Percentiles rank a stretch among this genome's conserved stretches.
Evolutionary conservation across 2,113 vertebrate genomes (phyloP).

Genomic region (Sander vitreus): DNA sequence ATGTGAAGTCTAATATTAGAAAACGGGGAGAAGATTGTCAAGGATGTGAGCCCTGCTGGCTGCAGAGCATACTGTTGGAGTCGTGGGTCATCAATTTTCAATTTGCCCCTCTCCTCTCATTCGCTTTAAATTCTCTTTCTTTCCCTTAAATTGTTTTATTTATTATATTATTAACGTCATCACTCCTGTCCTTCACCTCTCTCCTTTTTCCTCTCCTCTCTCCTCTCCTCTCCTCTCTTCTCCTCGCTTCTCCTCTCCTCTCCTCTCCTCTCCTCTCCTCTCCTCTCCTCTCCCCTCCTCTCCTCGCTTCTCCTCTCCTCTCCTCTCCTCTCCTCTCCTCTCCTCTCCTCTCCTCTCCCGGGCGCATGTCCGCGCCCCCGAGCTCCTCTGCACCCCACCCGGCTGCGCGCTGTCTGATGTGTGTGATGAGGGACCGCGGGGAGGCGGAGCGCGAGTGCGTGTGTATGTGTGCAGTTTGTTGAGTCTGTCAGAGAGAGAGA

Average conservation of each 20-base stretch:
- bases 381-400: conserved; percentile 64
- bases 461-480: conserved; percentile 20
- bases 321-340: background rate
- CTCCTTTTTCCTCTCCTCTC: background rate
- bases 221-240: background rate
- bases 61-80: too few relatives aligned
- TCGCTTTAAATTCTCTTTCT: background rate
- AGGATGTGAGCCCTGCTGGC: too few relatives aligned
- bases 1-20: conserved; percentile 3
- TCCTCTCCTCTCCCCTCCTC: background rate
- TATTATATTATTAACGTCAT: too few relatives aligned
- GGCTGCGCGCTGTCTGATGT: conserved; percentile 17
- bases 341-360: background rate
- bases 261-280: background rate
- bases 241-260: background rate
- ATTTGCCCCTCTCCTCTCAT: too few relatives aligned
- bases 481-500: conserved; percentile 12
- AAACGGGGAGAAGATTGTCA: background rate
- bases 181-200: background rate
- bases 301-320: background rate
- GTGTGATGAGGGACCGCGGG: conserved; percentile 26
- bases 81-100: conserved; percentile 5
- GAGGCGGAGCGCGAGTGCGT: conserved; percentile 22
- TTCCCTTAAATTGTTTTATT: background rate
- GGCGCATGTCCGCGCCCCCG: conserved; percentile 53